phyloP scores from a whole-genome alignment of 2,888 invertebrate species.

The Nasonia oneida region DNA sequence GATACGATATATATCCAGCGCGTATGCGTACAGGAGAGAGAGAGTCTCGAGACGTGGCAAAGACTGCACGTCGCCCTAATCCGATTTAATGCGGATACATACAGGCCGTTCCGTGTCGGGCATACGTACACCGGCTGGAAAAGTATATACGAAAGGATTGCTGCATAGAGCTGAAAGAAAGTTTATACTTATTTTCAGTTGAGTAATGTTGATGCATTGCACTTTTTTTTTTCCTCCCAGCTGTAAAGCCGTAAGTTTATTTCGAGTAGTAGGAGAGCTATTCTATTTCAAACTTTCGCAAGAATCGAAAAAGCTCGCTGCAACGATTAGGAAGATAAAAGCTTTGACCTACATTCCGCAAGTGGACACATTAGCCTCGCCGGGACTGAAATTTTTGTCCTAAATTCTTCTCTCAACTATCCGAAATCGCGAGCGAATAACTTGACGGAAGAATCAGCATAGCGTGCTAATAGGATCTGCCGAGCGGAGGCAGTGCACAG shows the following conservation, averaged over 20 bases:
- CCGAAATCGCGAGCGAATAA: not conserved
- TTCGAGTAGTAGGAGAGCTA: not conserved
- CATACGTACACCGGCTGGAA: not conserved
- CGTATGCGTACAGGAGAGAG: not conserved
- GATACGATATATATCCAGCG: not conserved
- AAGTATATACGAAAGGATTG: not conserved
- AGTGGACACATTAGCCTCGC: not conserved
- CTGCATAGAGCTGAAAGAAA: not conserved
- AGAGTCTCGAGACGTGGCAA: not conserved
- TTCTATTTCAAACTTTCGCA: not conserved
- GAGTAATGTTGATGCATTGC: not conserved
- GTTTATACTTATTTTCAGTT: constrained; percentile 4
- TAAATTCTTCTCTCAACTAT: too few relatives aligned
- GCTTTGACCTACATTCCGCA: not conserved
- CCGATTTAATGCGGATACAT: constrained; percentile 15
- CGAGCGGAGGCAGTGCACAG: not conserved
- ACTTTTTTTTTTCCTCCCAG: not conserved
- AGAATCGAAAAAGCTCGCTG: not conserved
- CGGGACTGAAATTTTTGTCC: not conserved
- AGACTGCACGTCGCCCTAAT: not conserved
- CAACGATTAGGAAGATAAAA: constrained; percentile 5
- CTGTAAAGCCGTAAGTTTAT: not conserved
- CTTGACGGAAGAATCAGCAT: not conserved
- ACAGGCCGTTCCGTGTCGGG: not conserved
- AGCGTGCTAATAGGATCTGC: not conserved